Base-by-base conservation (phyloP, 2,797 vertebrate species). In the Enteromius afrohamiltoni region DNA sequence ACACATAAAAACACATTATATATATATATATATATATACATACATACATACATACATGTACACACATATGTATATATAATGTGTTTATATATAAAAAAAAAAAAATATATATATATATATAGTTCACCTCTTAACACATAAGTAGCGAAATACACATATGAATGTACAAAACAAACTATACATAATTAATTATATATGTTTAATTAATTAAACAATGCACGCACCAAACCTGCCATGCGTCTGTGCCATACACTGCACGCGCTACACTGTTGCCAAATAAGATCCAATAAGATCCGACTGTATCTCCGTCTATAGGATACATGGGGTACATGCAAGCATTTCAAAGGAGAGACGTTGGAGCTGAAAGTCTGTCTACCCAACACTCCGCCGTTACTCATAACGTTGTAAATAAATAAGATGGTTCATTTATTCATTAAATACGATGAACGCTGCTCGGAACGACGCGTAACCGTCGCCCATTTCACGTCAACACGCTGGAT, bases 211-310 rank as follows among this genome's bases (percentile, higher is more conserved):
- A 55, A 37, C 4, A 9, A 53, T 68, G 8, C 53, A 29, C n/a
- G 47, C 42, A 64, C n/a, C 10, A 40, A 53, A 65, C 58, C 45
- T 51, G 21, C 45, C 80, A 75, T 53, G 71, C 45, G 58, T 37
- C 80, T 53, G 80, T 64, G 19, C 68, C 13, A 69, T 37, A 53
- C 23, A 45, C 68, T n/a, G 67, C 23, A 81, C 68, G 69, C 69
- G 55, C 21, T 19, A 47, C 58, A 64, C n/a, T 65, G 45, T 82
- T 42, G 71, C 47, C 80, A 67, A 75, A 74, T 67, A 79, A 37
- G 21, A 29, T 19, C 40, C 75, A 75, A 65, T 67, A 79, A 37
- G 29, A 31, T 19, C 42, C 75, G 16, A 26, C 8, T 69, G 49
- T 17, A 37, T 79, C 23, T 47, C 67, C 40, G 40, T 7, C 10